Evolutionary conservation across 2,113 vertebrate genomes (phyloP).

Genomic region (Marcusenius ussheri): DNA sequence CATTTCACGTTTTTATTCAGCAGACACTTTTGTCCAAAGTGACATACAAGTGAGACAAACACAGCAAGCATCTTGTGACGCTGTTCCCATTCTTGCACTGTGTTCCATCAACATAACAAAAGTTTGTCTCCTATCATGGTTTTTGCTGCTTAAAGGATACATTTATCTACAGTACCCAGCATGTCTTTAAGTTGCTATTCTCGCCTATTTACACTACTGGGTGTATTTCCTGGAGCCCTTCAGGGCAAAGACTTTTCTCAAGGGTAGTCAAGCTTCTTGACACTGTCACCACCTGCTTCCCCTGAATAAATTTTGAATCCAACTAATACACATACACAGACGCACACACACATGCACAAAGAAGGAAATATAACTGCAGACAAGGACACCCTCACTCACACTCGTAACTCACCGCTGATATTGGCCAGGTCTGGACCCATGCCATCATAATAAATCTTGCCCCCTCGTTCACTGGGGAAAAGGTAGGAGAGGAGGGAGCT

Average conservation of each 20-base stretch:
- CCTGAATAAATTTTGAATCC: neutral
- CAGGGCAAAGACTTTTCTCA: neutral
- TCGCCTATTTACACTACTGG: neutral
- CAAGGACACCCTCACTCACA: neutral
- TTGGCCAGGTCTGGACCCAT: slow-evolving; percentile 93
- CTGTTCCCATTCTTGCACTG: neutral
- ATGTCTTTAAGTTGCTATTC: neutral
- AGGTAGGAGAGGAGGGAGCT: slow-evolving; percentile 93
- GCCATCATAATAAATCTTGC: slow-evolving; percentile 93
- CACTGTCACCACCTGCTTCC: neutral
- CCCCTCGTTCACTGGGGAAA: slow-evolving; percentile 86
- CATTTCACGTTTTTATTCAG: neutral
- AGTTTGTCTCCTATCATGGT: neutral
- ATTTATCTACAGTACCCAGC: neutral
- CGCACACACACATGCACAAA: neutral
- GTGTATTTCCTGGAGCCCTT: neutral
- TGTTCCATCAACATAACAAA: neutral
- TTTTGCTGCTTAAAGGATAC: neutral
- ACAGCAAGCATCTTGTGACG: neutral
- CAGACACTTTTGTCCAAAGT: neutral
- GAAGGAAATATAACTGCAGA: neutral
- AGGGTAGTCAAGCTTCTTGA: neutral
- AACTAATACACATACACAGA: neutral
- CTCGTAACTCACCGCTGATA: slow-evolving; percentile 73
- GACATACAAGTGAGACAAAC: neutral